Evolutionary conservation across 2,113 vertebrate genomes (phyloP).

Genomic region (Myrmecobius fasciatus): DNA sequence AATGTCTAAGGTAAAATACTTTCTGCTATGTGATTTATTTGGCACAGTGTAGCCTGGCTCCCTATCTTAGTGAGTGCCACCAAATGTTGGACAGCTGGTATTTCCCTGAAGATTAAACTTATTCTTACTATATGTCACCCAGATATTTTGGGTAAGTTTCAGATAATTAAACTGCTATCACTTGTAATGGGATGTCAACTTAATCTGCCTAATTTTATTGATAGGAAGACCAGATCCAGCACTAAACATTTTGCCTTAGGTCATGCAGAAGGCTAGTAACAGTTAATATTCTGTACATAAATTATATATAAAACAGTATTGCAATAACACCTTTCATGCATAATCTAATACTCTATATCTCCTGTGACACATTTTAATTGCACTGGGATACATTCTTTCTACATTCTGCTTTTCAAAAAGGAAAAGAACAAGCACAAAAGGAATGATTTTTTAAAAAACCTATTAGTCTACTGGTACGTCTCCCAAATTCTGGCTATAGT

Average conservation of each 20-base stretch:
- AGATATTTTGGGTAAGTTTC: conserved; percentile 9
- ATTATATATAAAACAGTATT: not conserved
- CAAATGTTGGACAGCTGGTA: not conserved
- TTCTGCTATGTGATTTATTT: not conserved
- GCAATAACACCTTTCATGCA: not conserved
- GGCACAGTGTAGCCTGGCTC: not conserved
- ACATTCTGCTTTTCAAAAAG: not conserved
- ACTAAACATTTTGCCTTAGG: not conserved
- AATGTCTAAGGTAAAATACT: not conserved
- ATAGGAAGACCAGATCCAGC: not conserved
- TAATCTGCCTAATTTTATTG: conserved; percentile 10
- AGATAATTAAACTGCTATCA: conserved; percentile 20
- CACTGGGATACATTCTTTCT: not conserved
- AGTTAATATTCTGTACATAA: not conserved
- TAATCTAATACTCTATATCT: not conserved
- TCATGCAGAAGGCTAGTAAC: not conserved
- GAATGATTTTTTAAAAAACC: not conserved
- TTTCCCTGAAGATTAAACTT: conserved; percentile 25
- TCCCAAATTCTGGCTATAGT: not conserved
- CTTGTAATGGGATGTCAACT: not conserved
- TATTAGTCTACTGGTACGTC: not conserved
- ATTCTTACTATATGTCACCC: conserved; percentile 26
- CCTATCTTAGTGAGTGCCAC: not conserved
- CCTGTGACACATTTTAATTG: not conserved
- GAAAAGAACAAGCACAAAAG: not conserved